Base-by-base conservation (phyloP, 2,888 invertebrate genomes). In the Buathra laborator region DNA sequence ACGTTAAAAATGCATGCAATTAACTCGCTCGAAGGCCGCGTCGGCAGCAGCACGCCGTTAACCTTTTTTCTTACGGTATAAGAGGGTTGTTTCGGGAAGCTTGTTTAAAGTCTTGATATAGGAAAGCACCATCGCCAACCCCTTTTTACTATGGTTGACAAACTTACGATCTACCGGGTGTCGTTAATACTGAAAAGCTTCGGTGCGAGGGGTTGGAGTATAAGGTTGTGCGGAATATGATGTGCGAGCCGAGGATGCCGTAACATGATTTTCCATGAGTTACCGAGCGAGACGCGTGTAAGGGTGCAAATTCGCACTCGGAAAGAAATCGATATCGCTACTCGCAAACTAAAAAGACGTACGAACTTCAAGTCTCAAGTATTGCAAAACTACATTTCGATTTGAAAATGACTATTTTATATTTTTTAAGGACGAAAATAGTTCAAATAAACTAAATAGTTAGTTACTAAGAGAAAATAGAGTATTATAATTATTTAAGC, bases 1-100 rank as follows among this genome's bases (percentile, higher is more conserved):
- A 81, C 86, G 89, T 93, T 92, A 93, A 93, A 93, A 93, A 93
- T 93, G 90, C 91, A 93, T 93, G 93, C 92, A 93, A 93, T 93
- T 93, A 93, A 90, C 88, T 86, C 83, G 83, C 80, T 82, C 76
- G 68, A 75, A 81, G 81, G 77, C 70, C 84, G 85, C 84, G 84
- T 64, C 51, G 44, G 19, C 43, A 29, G 67, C 67, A 64, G 53
- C 76, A 19, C 19, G 67, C 83, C 85, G 80, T 81, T 85, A 85
- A 81, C 76, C 75, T 80, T 83, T 75, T 86, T 85, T 81, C 70
- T 78, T 83, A 79, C 72, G 43, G 80, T 32, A 19, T 74, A 56
- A 79, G 72, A 83, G 82, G 86, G 85, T 71, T 71, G 85, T 71
- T 85, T 66, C 79, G 66, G 48, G 24, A 53, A 75, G 79, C 68